These are phyloP conservation scores for Jacana jacana DNA, from an alignment of 2,113 vertebrate species.

Conservation along the genomic window DNA sequence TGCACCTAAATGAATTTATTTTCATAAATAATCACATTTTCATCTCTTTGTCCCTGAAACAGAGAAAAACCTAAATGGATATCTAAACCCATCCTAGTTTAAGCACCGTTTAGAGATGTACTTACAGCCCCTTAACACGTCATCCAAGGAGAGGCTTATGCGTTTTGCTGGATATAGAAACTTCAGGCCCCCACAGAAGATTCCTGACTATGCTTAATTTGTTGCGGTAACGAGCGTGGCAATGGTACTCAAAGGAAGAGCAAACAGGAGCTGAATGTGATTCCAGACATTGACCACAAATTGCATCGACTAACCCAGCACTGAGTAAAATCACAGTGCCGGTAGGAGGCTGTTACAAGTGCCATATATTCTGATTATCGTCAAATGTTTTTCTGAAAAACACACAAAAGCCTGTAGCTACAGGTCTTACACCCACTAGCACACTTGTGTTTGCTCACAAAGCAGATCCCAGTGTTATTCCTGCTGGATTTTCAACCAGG, in stretches of 20 bases:
- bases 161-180: not conserved
- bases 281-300: slow-evolving; percentile 51
- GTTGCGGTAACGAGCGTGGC: not conserved
- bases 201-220: not conserved
- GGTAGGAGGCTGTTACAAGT: not conserved
- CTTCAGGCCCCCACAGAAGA: not conserved
- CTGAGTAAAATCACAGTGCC: not conserved
- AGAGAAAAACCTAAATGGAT: not conserved
- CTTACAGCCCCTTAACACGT: not conserved
- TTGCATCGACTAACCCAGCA: not conserved
- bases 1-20: not conserved
- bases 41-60: not conserved
- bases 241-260: slow-evolving; percentile 27
- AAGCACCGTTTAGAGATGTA: not conserved
- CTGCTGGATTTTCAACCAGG: not conserved
- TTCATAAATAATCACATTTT: not conserved
- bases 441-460: not conserved
- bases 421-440: not conserved
- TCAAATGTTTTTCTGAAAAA: not conserved
- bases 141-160: not conserved
- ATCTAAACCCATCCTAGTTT: not conserved
- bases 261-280: not conserved
- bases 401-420: not conserved
- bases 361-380: not conserved
- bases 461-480: not conserved